Evolutionary conservation across 2,797 vertebrate species (phyloP), one percentile per base, ranked within the genome.

Genomic region (Crenuchus spilurus): DNA sequence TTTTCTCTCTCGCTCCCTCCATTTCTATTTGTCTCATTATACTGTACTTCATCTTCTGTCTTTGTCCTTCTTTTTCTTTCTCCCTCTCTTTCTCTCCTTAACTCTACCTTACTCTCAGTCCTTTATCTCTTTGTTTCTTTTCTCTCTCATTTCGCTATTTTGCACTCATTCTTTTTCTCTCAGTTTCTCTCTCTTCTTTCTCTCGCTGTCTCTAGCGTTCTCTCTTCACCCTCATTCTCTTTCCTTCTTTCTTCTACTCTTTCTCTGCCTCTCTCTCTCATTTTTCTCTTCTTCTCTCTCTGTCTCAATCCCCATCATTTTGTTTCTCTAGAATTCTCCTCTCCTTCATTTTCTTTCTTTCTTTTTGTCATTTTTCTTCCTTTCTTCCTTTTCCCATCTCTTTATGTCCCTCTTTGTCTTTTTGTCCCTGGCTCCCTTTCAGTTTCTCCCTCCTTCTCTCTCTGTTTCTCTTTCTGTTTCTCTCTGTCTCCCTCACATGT

Each of bases 31-130:
- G n/a, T n/a, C n/a, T n/a, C n/a, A n/a, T n/a, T n/a, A n/a, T n/a
- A n/a, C n/a, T n/a, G n/a, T n/a, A n/a, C n/a, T n/a, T n/a, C n/a
- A n/a, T n/a, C n/a, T n/a, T 52, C 57, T 26, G 18, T 69, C 22
- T 48, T 8, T 51, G 52, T 54, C 10, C 51, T 37, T 55, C 30
- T 35, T 75, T 55, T 13, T 31, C 46, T n/a, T 35, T 49, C 6
- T 20, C 8, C 13, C 42, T 18, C 18, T 75, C 24, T 44, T 4
- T 26, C 42, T 30, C 30, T 30, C 9, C 30, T 4, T 66, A 16
- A 49, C 62, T 28, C 22, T 74, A 24, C 51, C 28, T 51, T 6
- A 3, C 16, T 44, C 1, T 44, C 42, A 16, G 3, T 44, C 3
- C n/a, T 73, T n/a, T n/a, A n/a, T n/a, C n/a, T n/a, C n/a, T 16